Percentiles rank a stretch among this genome's conserved stretches.
These are phyloP conservation scores for Caenorhabditis sp. DNA, from an alignment of 2,888 invertebrate species.

Conservation along the genomic window DNA sequence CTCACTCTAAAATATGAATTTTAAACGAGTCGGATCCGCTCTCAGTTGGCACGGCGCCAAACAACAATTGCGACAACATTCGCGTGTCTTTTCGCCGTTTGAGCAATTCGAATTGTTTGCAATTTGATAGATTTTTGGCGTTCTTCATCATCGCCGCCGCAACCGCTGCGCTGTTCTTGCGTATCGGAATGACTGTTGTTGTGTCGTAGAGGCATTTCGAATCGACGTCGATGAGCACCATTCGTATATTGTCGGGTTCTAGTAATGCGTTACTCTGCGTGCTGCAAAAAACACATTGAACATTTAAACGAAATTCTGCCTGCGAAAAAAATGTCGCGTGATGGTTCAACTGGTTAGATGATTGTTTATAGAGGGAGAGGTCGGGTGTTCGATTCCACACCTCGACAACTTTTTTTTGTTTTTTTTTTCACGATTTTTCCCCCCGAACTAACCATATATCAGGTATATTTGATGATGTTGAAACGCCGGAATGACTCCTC, in stretches of 20 bases:
- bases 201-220: slow-evolving; percentile 46
- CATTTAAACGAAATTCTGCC: too few relatives aligned
- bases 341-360: too few relatives aligned
- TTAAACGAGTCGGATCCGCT: slow-evolving; percentile 55
- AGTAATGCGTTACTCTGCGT: slow-evolving; percentile 8
- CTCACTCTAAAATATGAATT: slow-evolving; percentile 58
- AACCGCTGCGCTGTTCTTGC: neutral
- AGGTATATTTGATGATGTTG: neutral
- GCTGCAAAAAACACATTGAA: slow-evolving; percentile 13
- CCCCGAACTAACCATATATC: slow-evolving; percentile 5
- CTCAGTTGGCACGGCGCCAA: slow-evolving; percentile 54
- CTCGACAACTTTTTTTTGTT: neutral
- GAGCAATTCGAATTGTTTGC: slow-evolving; percentile 34
- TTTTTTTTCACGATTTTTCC: neutral
- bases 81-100: slow-evolving; percentile 27
- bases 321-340: too few relatives aligned
- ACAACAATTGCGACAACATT: slow-evolving; percentile 51
- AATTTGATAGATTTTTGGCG: slow-evolving; percentile 6
- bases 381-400: too few relatives aligned
- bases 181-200: slow-evolving; percentile 40
- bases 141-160: too few relatives aligned
- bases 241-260: slow-evolving; percentile 12
- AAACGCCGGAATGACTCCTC: neutral
- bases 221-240: slow-evolving; percentile 30
- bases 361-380: too few relatives aligned